phyloP scores from a whole-genome alignment of 2,888 invertebrate genomes.

The Caenorhabditis parvicauda region DNA sequence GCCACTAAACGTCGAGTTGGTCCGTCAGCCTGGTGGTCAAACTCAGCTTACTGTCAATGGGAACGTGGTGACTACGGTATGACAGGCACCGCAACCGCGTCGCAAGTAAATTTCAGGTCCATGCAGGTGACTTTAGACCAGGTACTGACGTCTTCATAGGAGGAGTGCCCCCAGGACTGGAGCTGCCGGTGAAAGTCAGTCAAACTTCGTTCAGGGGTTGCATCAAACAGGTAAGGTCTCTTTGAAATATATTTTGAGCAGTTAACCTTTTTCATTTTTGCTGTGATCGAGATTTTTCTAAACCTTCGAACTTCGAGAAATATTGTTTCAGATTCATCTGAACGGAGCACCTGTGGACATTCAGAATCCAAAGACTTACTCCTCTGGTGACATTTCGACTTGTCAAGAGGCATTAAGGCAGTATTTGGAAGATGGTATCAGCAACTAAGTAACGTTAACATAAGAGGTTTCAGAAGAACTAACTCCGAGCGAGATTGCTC shows the following conservation, averaged over 20 bases:
- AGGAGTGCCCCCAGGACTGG: conserved; percentile 50
- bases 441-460: too few species aligned
- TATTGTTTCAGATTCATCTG: conserved; percentile 12
- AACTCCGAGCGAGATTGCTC: too few species aligned
- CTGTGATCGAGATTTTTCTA: neutral
- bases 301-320: neutral
- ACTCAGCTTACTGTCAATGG: neutral
- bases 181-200: conserved; percentile 29
- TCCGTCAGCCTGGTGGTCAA: neutral
- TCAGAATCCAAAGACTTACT: conserved; percentile 9
- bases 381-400: conserved; percentile 19
- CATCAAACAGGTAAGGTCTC: conserved; percentile 10
- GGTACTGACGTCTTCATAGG: conserved; percentile 49
- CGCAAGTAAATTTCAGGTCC: neutral
- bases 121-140: conserved; percentile 11
- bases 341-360: conserved; percentile 20
- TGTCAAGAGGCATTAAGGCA: conserved; percentile 14
- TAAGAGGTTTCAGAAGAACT: too few species aligned
- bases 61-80: neutral
- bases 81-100: neutral
- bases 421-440: neutral
- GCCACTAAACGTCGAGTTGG: neutral
- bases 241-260: neutral
- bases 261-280: neutral
- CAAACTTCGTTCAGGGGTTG: conserved; percentile 38